Conservation (phyloP, 2,888 invertebrate genomes). For the Eristalinus aeneus region DNA sequence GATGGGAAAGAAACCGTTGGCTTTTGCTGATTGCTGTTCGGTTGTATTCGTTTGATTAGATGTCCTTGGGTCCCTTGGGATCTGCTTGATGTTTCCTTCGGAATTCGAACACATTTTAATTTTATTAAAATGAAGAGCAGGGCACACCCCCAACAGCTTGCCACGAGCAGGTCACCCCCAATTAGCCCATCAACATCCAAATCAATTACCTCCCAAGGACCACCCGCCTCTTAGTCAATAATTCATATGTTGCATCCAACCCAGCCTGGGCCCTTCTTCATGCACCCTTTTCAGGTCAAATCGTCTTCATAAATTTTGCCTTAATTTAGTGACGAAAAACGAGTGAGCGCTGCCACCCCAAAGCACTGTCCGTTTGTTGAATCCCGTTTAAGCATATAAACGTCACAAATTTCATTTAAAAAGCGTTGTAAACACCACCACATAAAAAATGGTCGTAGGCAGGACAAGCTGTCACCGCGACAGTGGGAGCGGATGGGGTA, state of each 20-base stretch:
- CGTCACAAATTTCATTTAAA: conserved; percentile 73
- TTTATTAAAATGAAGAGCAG: neutral
- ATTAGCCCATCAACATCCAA: neutral
- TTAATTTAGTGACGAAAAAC: conserved; percentile 6
- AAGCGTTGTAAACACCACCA: conserved; percentile 71
- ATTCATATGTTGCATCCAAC: neutral
- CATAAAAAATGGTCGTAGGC: conserved; percentile 57
- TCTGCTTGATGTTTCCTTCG: neutral
- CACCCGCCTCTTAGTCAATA: neutral
- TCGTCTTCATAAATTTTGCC: conserved; percentile 6
- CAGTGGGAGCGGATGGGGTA: conserved; percentile 46
- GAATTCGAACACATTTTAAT: neutral
- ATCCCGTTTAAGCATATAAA: conserved; percentile 69
- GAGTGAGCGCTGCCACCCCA: conserved; percentile 12
- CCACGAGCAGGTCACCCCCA: neutral
- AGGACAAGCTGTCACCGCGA: conserved; percentile 61
- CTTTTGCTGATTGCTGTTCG: neutral
- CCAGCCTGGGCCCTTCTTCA: neutral
- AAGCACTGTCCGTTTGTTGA: conserved; percentile 2
- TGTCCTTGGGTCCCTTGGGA: neutral
- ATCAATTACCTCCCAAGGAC: neutral
- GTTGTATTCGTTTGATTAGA: neutral
- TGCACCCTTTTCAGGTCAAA: neutral
- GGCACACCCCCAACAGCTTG: no score
- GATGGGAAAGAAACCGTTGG: neutral